phyloP scores from a whole-genome alignment of 30 jellyfish, hydroid and myxozoan genomes.

The Aurelia aurita complex sp. Pacific region DNA sequence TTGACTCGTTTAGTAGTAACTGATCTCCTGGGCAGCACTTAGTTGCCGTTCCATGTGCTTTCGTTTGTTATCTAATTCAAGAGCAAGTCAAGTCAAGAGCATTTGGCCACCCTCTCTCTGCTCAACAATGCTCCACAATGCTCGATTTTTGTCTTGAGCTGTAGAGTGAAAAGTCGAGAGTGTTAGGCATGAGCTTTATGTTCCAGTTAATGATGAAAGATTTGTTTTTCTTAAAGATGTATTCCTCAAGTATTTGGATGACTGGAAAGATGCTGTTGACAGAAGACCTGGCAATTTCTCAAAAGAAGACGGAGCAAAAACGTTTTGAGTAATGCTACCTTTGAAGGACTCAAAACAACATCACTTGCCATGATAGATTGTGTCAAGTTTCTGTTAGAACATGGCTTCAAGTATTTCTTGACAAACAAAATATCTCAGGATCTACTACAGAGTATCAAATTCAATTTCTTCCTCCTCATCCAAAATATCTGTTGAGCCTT shows the following conservation, averaged over 20 bases:
- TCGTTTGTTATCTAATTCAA: constrained; percentile 40
- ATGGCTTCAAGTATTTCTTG: neutral
- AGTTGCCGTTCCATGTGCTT: constrained; percentile 58
- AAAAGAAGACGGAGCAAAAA: too few species aligned
- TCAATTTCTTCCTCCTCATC: neutral
- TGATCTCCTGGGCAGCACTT: constrained; percentile 64
- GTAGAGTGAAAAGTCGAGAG: neutral
- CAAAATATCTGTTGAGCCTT: too few species aligned
- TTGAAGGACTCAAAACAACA: too few species aligned
- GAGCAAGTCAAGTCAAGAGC: constrained; percentile 15
- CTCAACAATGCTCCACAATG: neutral
- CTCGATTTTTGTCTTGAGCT: neutral
- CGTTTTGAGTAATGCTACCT: too few species aligned
- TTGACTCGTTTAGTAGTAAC: constrained; percentile 36
- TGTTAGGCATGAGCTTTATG: neutral
- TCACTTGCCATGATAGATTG: too few species aligned
- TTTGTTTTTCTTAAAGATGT: too few species aligned
- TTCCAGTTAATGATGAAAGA: neutral
- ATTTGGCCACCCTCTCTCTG: neutral
- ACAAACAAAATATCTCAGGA: neutral
- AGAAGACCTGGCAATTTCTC: too few species aligned
- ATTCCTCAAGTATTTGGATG: too few species aligned
- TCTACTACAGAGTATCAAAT: neutral
- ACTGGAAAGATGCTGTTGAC: neutral
- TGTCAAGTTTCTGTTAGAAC: too few species aligned